These are phyloP conservation scores for Pipra filicauda DNA, from an alignment of 2,113 vertebrate species.

Conservation along the genomic window DNA sequence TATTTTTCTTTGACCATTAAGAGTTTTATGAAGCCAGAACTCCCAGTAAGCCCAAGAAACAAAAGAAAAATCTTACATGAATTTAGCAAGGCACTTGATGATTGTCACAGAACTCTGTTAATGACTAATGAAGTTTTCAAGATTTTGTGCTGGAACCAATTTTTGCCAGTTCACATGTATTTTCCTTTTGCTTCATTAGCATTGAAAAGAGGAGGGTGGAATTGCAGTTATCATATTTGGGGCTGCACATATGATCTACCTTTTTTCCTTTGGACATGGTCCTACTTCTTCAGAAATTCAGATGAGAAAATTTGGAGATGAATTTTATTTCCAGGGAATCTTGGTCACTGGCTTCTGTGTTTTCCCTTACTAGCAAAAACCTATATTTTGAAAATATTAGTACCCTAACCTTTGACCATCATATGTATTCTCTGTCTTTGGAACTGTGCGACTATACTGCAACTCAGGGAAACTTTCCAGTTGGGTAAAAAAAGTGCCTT, in stretches of 20 bases:
- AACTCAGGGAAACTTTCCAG: background rate
- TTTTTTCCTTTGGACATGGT: background rate
- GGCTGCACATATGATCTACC: accelerated
- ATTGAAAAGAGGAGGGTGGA: background rate
- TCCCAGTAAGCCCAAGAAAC: background rate
- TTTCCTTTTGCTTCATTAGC: background rate
- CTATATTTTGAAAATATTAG: background rate
- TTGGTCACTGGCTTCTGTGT: background rate
- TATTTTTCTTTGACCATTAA: background rate
- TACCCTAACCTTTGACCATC: background rate
- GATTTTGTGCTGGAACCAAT: background rate
- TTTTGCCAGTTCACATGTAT: background rate
- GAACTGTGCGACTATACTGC: accelerated
- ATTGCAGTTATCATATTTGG: background rate
- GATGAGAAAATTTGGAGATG: background rate
- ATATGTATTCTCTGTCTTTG: background rate
- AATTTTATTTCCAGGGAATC: background rate
- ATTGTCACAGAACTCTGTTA: background rate
- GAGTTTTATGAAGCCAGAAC: background rate
- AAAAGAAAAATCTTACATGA: background rate
- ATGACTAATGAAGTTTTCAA: background rate
- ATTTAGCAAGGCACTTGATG: background rate
- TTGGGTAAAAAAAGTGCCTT: background rate
- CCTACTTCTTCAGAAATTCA: background rate
- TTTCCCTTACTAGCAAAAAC: background rate